A percentile compares a stretch with the other conserved stretches of the same genome.
phyloP scores from a whole-genome alignment of 2,888 invertebrate genomes.

The Cheilosia variabilis region DNA sequence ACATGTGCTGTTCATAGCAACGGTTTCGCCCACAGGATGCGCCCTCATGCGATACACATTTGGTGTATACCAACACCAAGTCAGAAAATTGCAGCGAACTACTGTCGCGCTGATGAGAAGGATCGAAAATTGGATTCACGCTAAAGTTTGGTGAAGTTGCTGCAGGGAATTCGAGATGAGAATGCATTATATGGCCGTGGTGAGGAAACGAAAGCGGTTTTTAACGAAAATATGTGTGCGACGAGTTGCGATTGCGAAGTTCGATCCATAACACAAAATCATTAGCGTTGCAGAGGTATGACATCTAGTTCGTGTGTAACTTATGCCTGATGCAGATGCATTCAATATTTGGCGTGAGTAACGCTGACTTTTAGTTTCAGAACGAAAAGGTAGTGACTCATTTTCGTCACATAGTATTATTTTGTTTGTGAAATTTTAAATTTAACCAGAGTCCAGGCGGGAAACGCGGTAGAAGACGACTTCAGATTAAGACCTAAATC shows the following conservation, averaged over 20 bases:
- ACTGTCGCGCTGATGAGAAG: slow-evolving; percentile 31
- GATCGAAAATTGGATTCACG: slow-evolving; percentile 42
- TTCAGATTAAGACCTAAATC: too few species aligned
- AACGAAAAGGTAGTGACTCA: too few species aligned
- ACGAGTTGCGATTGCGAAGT: not conserved
- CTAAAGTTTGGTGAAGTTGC: slow-evolving; percentile 23
- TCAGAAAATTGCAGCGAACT: slow-evolving; percentile 37
- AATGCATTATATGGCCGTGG: slow-evolving; percentile 19
- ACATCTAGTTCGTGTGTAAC: too few species aligned
- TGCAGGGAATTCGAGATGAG: slow-evolving; percentile 53
- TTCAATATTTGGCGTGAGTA: too few species aligned
- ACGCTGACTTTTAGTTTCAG: too few species aligned
- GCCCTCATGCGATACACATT: slow-evolving; percentile 36
- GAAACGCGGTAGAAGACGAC: too few species aligned
- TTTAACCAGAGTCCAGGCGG: too few species aligned
- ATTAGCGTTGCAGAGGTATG: not conserved
- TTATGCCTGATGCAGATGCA: too few species aligned
- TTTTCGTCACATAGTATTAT: too few species aligned
- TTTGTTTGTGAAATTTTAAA: too few species aligned
- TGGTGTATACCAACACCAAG: slow-evolving; percentile 1
- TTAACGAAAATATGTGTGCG: slow-evolving; percentile 10
- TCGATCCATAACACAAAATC: not conserved
- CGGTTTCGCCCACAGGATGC: slow-evolving; percentile 41
- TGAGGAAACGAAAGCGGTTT: not conserved
- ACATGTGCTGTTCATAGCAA: slow-evolving; percentile 30